These are phyloP conservation scores for Drepana arcuata DNA, from an alignment of 1,140 invertebrate genomes.

Conservation along the genomic window DNA sequence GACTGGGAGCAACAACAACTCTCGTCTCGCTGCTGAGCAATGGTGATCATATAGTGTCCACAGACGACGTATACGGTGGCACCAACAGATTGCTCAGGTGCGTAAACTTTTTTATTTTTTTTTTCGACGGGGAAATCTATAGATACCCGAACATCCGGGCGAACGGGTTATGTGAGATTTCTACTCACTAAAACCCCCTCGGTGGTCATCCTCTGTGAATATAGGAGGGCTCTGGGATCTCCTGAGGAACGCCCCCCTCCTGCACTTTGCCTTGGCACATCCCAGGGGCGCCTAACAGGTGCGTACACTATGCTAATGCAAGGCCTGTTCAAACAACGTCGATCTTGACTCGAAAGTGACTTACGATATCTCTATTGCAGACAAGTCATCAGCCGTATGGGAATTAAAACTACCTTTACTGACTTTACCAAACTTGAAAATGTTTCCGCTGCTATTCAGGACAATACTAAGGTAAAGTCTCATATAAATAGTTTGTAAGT, in stretches of 20 bases:
- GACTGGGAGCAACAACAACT: slow-evolving; percentile 87
- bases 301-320: too few species aligned
- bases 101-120: slow-evolving; percentile 1
- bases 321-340: too few species aligned
- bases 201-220: too few species aligned
- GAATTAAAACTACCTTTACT: slow-evolving; percentile 85
- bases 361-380: slow-evolving; percentile 55
- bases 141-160: too few species aligned
- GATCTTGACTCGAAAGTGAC: too few species aligned
- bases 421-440: slow-evolving; percentile 82
- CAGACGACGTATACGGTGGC: slow-evolving; percentile 97
- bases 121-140: too few species aligned
- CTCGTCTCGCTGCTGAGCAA: slow-evolving; percentile 81
- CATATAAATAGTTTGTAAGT: background rate
- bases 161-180: too few species aligned
- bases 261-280: too few species aligned
- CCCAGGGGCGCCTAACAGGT: too few species aligned
- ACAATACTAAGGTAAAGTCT: slow-evolving; percentile 86
- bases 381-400: slow-evolving; percentile 77
- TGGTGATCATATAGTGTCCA: slow-evolving; percentile 93
- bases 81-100: slow-evolving; percentile 80
- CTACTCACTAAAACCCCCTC: too few species aligned
- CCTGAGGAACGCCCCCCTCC: too few species aligned
- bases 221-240: too few species aligned
- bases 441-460: slow-evolving; percentile 80